Percentiles rank a stretch among this genome's conserved stretches.
Evolutionary conservation across 2,888 invertebrate genomes (phyloP).

Genomic region (Malachius bipustulatus): DNA sequence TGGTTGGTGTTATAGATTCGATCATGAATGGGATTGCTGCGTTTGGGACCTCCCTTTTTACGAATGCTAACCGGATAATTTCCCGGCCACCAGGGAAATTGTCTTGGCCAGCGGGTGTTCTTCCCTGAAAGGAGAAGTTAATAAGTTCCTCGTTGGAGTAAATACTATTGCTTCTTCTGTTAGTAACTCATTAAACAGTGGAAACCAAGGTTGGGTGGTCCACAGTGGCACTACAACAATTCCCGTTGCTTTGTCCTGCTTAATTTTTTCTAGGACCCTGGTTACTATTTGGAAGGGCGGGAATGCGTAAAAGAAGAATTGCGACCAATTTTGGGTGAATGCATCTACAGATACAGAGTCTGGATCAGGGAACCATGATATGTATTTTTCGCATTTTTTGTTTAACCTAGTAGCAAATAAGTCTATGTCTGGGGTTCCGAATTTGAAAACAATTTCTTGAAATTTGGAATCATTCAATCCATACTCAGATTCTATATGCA

Average conservation of each 20-base stretch:
- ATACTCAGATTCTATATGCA: constrained; percentile 14
- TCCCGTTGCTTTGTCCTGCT: constrained; percentile 18
- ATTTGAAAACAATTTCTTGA: constrained; percentile 13
- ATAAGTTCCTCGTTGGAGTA: background rate
- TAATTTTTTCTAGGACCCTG: constrained; percentile 21
- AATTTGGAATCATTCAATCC: constrained; percentile 11
- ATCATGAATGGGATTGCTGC: constrained; percentile 13
- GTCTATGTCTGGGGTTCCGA: constrained; percentile 21
- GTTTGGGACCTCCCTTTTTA: constrained; percentile 7
- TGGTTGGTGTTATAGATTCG: background rate
- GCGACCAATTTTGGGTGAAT: constrained; percentile 17
- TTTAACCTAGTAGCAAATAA: constrained; percentile 21
- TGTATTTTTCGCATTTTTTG: constrained; percentile 18
- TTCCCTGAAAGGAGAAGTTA: constrained; percentile 18
- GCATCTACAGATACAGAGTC: constrained; percentile 19
- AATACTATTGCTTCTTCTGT: background rate
- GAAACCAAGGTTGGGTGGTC: constrained; percentile 23
- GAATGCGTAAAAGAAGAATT: constrained; percentile 20
- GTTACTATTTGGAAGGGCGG: constrained; percentile 22
- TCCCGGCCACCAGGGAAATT: constrained; percentile 18
- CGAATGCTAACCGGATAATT: constrained; percentile 14
- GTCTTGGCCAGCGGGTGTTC: constrained; percentile 14
- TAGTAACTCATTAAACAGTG: constrained; percentile 16
- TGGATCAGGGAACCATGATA: constrained; percentile 20
- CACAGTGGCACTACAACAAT: constrained; percentile 22